Percentiles rank a stretch among this genome's conserved stretches.
These are phyloP conservation scores for Phyllotreta cruciferae DNA, from an alignment of 2,888 invertebrate species.

Conservation along the genomic window DNA sequence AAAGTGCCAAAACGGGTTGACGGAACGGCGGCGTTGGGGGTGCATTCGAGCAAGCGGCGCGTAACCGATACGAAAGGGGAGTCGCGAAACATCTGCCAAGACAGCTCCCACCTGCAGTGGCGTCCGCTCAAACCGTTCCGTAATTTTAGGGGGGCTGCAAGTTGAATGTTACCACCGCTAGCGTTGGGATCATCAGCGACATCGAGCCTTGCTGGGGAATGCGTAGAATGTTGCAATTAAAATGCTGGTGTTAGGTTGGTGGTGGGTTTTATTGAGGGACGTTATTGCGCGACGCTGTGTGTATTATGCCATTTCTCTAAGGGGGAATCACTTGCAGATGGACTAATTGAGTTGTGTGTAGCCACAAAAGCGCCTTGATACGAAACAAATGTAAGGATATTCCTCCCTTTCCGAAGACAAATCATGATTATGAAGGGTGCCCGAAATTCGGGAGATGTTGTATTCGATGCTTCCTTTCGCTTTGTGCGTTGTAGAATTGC, in stretches of 20 bases:
- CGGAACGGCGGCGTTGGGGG: slow-evolving; percentile 32
- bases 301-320: slow-evolving; percentile 49
- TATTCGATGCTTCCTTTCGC: not conserved
- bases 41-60: slow-evolving; percentile 38
- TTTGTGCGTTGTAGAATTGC: not conserved
- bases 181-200: no score
- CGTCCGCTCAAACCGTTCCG: not conserved
- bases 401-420: slow-evolving; percentile 43
- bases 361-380: slow-evolving; percentile 48
- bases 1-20: slow-evolving; percentile 32
- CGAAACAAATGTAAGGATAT: slow-evolving; percentile 51
- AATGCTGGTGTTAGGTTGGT: no score
- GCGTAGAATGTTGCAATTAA: no score
- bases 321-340: slow-evolving; percentile 50
- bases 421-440: slow-evolving; percentile 48
- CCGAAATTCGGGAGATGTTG: slow-evolving; percentile 12
- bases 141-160: no score
- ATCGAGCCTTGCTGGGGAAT: no score
- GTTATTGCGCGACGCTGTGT: not conserved
- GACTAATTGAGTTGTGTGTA: slow-evolving; percentile 56
- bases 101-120: slow-evolving; percentile 23
- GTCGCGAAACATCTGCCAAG: slow-evolving; percentile 46
- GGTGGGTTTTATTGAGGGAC: no score
- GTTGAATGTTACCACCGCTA: no score
- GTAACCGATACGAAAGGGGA: slow-evolving; percentile 47